phyloP scores from a whole-genome alignment of 2,113 vertebrate species.

The Arizona elegans region DNA sequence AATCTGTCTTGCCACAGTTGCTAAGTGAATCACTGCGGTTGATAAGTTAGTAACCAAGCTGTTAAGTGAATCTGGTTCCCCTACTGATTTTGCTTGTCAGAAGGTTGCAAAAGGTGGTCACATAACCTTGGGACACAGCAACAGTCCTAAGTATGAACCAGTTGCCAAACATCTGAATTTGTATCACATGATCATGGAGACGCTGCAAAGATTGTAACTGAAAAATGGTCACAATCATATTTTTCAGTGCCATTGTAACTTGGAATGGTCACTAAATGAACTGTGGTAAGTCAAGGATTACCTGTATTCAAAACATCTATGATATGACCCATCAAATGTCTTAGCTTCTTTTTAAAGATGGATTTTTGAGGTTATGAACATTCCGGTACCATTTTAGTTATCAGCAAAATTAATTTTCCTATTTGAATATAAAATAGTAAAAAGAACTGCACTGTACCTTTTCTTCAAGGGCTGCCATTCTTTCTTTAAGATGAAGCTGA shows the following conservation, averaged over 20 bases:
- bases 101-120: background rate
- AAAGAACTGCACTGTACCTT: slow-evolving; percentile 70
- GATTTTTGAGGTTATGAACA: background rate
- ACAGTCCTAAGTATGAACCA: background rate
- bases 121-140: background rate
- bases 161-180: background rate
- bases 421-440: background rate
- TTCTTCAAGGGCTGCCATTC: slow-evolving; percentile 94
- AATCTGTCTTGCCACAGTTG: background rate
- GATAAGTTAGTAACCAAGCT: background rate
- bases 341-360: background rate
- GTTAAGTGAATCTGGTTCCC: background rate
- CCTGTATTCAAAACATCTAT: background rate
- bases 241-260: background rate
- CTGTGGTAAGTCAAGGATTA: background rate
- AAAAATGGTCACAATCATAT: background rate
- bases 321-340: background rate
- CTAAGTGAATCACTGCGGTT: background rate
- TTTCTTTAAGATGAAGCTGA: slow-evolving; percentile 94
- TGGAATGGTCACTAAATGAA: background rate
- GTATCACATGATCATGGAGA: background rate
- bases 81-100: background rate
- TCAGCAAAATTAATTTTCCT: background rate
- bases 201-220: background rate
- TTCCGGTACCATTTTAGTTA: background rate